Base-by-base conservation (phyloP, 2,113 vertebrate species). In the Himantopus leucocephalus region DNA sequence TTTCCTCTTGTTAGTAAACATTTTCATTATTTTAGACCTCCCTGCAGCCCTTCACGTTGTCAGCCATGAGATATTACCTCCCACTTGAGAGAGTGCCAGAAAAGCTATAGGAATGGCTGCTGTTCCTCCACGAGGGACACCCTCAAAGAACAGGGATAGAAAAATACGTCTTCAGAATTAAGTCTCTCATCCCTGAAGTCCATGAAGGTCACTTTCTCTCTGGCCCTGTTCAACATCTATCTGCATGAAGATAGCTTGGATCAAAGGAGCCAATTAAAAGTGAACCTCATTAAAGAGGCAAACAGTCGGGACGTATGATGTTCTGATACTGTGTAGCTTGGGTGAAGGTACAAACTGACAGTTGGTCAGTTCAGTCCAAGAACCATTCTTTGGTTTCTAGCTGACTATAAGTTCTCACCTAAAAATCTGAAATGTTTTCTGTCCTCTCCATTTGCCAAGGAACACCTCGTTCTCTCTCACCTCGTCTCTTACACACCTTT, bases 1-100 rank as follows among this genome's bases (percentile, higher is more conserved):
- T 85, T 70, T 90, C 81, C 41, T 85, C 86, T 93, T 89, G 80
- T 75, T 93, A 80, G 86, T 58, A 90, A 85, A 90, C 68, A 75
- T 75, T 90, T 75, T 70, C 75, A 80, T 80, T 90, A 93, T 63
- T 85, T 85, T 47, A 80, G 68, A 56, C 75, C 86, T 89, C 80
- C 85, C 80, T 79, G 79, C 73, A 85, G 73, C 59, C 85, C n/a
- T 88, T 84, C 39, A 13, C 17, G 0, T 79, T 85, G 85, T 85
- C 85, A 93, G 80, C 67, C 32, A 1, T 78, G 85, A 92, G 91
- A 66, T 92, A 88, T 83, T 83, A 22, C 85, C 85, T 55, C 85
- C 85, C 60, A 43, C 47, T 73, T 62, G 73, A 79, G 55, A 78
- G 27, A 37, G 55, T 30, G 80, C 73, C 73, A 79, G 39, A 15